phyloP scores from a whole-genome alignment of 2,888 invertebrate genomes.

The Chorisops tibialis region DNA sequence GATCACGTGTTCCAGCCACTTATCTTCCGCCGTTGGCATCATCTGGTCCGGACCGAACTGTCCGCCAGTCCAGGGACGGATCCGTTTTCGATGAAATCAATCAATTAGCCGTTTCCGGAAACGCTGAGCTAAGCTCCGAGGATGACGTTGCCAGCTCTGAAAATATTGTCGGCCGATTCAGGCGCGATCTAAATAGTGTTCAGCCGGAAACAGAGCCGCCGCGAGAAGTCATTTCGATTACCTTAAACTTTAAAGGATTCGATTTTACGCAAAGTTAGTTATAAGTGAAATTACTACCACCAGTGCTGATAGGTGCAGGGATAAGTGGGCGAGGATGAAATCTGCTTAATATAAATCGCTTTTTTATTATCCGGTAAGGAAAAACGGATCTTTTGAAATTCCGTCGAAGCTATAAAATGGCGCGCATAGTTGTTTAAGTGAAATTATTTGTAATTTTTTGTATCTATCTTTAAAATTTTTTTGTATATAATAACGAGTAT shows the following conservation, averaged over 20 bases:
- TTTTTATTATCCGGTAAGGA: too few relatives aligned
- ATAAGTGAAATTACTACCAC: slow-evolving; percentile 29
- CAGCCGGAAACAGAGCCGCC: neutral
- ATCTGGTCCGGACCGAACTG: slow-evolving; percentile 41
- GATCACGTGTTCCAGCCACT: slow-evolving; percentile 33
- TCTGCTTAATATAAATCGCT: too few relatives aligned
- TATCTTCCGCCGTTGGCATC: slow-evolving; percentile 44
- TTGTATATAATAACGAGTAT: too few relatives aligned
- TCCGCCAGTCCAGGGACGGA: slow-evolving; percentile 38
- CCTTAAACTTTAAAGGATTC: slow-evolving; percentile 35
- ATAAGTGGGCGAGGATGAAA: too few relatives aligned
- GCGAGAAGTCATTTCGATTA: slow-evolving; percentile 35
- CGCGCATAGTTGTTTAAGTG: too few relatives aligned
- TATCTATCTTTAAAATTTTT: too few relatives aligned
- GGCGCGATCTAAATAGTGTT: neutral
- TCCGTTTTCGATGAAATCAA: slow-evolving; percentile 45
- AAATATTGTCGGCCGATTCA: neutral
- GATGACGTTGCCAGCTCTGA: neutral
- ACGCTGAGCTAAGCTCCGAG: slow-evolving; percentile 37
- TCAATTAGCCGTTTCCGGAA: slow-evolving; percentile 40
- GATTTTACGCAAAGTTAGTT: slow-evolving; percentile 23
- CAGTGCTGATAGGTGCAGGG: too few relatives aligned
- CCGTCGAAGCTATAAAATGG: too few relatives aligned
- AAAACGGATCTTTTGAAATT: too few relatives aligned
- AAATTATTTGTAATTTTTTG: too few relatives aligned